Base-by-base conservation (phyloP, 2,888 invertebrate genomes). In the Lobophora halterata region DNA sequence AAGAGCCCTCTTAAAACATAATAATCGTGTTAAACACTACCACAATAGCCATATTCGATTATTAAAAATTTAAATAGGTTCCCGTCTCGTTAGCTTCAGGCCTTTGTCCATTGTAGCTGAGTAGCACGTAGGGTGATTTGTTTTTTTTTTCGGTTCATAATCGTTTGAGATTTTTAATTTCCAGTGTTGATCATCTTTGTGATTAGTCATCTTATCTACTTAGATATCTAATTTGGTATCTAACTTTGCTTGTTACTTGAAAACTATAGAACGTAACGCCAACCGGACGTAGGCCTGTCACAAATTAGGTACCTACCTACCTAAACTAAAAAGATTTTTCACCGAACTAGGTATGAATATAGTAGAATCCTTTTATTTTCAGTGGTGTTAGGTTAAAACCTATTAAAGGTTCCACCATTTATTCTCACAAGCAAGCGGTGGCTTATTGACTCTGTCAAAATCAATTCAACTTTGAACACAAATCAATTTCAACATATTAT, bases 401-500 rank as follows among this genome's bases (percentile, higher is more conserved):
- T 52, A 52, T 54, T 41, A 38, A 38, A 20, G 27, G 39, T 30
- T 26, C 52, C 57, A 49, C 52, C 45, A 56, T 60, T 55, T 39
- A 44, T 62, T 59, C 61, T 51, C 56, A 54, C 55, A 60, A 48
- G 67, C 72, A 68, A 71, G 74, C 76, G 71, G 82, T 81, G 81
- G 82, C 82, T 85, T 82, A 86, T 86, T 85, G 82, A 80, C 71
- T 82, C 77, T 83, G 85, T 83, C 85, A 85, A 79, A 85, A 83
- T 82, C 75, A 78, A 83, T 82, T 81, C 79, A 77, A 80, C 76
- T 77, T 79, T 73, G 79, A 86, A 82, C 81, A 83, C 82, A 86
- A 86, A 86, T 86, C 85, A 86, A 86, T 86, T 86, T 79, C 71
- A 71, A 78, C 61, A 71, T 72, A 72, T 77, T 76, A 83, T 83